A percentile compares a stretch with the other conserved stretches of the same genome.
Conservation (phyloP, 1,140 invertebrate genomes). For the Ooceraea biroi region DNA sequence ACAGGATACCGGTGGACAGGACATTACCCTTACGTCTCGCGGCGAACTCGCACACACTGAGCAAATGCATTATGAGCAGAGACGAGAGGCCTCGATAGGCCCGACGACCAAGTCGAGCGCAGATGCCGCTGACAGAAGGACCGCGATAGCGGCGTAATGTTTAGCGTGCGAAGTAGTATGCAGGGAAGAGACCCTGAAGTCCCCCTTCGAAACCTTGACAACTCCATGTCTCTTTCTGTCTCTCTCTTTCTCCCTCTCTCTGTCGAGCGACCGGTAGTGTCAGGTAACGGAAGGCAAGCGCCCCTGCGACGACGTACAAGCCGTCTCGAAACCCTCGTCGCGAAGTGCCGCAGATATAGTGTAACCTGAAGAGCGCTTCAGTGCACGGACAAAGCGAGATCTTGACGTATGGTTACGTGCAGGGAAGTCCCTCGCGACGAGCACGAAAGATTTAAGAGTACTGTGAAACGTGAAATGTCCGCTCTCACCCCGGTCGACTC, state of each 20-base stretch:
- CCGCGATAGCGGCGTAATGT: conserved; percentile 46
- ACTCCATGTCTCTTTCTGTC: background rate
- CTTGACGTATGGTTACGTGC: conserved; percentile 4
- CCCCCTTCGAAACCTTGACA: background rate
- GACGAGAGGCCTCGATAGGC: conserved; percentile 36
- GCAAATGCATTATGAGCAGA: conserved; percentile 34
- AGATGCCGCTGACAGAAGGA: conserved; percentile 43
- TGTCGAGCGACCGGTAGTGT: conserved; percentile 17
- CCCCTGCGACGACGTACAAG: conserved; percentile 43
- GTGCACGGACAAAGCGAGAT: conserved; percentile 35
- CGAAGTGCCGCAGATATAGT: conserved; percentile 23
- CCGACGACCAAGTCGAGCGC: conserved; percentile 17
- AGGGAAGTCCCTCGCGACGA: conserved; percentile 2
- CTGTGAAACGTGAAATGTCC: conserved; percentile 35
- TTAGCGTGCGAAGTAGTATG: conserved; percentile 26
- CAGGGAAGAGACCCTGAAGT: background rate
- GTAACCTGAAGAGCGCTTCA: conserved; percentile 39
- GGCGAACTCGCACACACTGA: conserved; percentile 29
- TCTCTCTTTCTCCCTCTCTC: no score
- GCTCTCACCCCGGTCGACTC: background rate
- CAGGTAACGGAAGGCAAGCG: conserved; percentile 59
- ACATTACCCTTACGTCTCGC: conserved; percentile 34
- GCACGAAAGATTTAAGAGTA: conserved; percentile 38
- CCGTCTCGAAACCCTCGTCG: conserved; percentile 50
- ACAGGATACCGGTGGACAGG: background rate